Base-by-base conservation (phyloP, 2,888 invertebrate genomes). In the Gortyna flavago region DNA sequence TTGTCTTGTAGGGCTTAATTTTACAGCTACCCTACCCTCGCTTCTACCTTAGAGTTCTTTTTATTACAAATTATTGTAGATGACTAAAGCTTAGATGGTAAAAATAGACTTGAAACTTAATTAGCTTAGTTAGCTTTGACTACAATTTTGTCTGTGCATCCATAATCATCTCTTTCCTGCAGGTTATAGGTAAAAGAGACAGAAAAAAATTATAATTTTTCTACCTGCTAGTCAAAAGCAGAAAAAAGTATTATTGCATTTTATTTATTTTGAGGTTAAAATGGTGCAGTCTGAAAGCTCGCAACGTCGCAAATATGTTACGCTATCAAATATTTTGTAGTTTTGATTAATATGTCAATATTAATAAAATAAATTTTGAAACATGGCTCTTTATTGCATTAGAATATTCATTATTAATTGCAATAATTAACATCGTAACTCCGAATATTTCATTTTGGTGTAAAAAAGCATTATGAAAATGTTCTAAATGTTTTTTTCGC, bases 1-100 rank as follows among this genome's bases (percentile, higher is more conserved):
- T 76, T 44, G 25, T 82, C 35, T 82, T 82, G 41, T 35, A 29
- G 21, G 18, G 66, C 3, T 75, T 76, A 61, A 54, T 61, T 82
- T 44, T 51, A 54, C 7, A 57, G 21, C 18, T 18, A 16, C 1
- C 16, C 13, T 32, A 6, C 18, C 25, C 57, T 18, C 9, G n/a
- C n/a, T 38, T 65, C 64, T 21, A 16, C 32, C 32, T 38, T 16
- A 18, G 32, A 41, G 16, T 48, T 6, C 3, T n/a, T 54, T 64
- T 65, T 41, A 35, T 41, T 3, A 4, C 16, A 51, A 81, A 41
- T 51, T 65, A 51, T 74, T 74, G 65, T 0, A 6, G 25, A 38
- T 65, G n/a, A 41, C 48, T 54, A 9, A 57, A 65, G 57, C 81
- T 65, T 57, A n/a, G 8, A 57, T 32, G 3, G 13, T 16, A 41